Evolutionary conservation across 2,888 invertebrate genomes (phyloP), one percentile per base, ranked within the genome.

Genomic region (Seira musarum): DNA sequence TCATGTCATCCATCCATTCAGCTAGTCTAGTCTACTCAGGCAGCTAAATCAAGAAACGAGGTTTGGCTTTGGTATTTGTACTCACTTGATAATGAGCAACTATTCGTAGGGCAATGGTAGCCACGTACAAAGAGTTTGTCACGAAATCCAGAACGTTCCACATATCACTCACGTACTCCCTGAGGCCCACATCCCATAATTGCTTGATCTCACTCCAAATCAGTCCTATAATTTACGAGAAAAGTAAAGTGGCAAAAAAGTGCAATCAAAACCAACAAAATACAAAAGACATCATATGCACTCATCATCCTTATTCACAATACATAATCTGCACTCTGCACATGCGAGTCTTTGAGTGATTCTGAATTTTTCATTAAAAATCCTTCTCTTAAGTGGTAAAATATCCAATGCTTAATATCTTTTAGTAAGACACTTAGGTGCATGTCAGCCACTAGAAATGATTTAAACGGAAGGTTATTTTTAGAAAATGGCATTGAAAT

Each of bases 201-300:
- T 99, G 98, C 89, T 99, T 99, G 87, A 99, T 97, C 90, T 99
- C 99, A 88, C 97, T 96, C 99, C 99, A 99, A 88, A 99, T 97
- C 87, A 98, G 91, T 76, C 98, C 98, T 96, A 88, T n/a, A 69
- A 40, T 2, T 0, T 19, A 3, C 66, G 21, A 22, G 10, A 70
- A 3, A 30, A 49, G n/a, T 73, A 73, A 24, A 35, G 61, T 40
- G 49, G 24, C 53, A 65, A 49, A 35, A 73, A 64, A 46, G 53
- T 53, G 17, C 53, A n/a, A 53, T 53, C 53, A 15, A 60, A 22
- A 60, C 60, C 21, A 60, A 21, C 15, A 13, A 49, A 3, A 49
- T 49, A 3, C 49, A 8, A 3, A 3, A 49, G 15, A 49, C 49
- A 49, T 49, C 6, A n/a, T 49, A 21, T 60, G 22, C 40, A 21